Conservation (phyloP, 2,888 invertebrate species). For the Actias luna region DNA sequence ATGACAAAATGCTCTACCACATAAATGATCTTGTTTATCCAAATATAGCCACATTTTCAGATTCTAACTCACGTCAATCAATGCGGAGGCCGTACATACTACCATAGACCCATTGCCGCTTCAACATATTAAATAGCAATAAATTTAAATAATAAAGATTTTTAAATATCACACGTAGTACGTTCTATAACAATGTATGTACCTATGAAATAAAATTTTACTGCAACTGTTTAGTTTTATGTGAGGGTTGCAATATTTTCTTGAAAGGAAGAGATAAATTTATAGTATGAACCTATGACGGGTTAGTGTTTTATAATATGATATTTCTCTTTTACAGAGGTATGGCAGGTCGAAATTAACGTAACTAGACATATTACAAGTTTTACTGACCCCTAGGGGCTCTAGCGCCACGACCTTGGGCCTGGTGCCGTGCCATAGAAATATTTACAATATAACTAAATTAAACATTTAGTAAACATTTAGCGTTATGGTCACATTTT, state of each 20-base stretch:
- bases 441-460: neutral
- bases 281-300: neutral
- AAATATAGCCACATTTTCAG: too few relatives aligned
- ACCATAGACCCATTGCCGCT: too few relatives aligned
- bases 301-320: neutral
- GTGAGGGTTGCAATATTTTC: too few relatives aligned
- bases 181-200: neutral
- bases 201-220: neutral
- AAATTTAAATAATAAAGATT: neutral
- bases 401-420: neutral
- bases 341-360: neutral
- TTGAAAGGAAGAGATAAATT: too few relatives aligned
- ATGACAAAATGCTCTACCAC: too few relatives aligned
- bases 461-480: neutral
- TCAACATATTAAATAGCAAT: too few relatives aligned
- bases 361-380: constrained; percentile 3
- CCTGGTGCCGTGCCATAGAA: neutral
- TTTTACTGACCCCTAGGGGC: neutral
- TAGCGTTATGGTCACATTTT: too few relatives aligned
- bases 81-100: too few relatives aligned
- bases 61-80: too few relatives aligned
- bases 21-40: too few relatives aligned
- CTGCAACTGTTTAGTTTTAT: too few relatives aligned
- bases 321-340: neutral
- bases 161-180: neutral